Base-by-base conservation (phyloP, 2,797 vertebrate species). In the Diplodus sargus region DNA sequence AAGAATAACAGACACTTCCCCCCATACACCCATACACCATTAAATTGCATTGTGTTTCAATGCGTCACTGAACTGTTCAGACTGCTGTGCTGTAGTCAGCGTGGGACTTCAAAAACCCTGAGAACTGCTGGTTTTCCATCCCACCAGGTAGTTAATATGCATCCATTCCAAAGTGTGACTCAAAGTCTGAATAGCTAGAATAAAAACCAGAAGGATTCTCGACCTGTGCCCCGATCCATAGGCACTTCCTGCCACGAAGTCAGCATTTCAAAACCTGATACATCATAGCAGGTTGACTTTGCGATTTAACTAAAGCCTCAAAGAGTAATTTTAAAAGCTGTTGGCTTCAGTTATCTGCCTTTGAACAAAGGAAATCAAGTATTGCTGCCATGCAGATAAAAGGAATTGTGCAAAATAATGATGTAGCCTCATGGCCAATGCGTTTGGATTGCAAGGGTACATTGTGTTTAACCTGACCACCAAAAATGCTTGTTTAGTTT, bases 91-190 rank as follows among this genome's bases (percentile, higher is more conserved):
- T 63, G 71, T 34, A 34, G 34, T 62, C 52, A 48, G 13, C 23
- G 20, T 2, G 30, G 42, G 12, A 30, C 66, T 69, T 73, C 22
- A 61, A 14, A 70, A 47, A 28, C 22, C 18, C 15, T 28, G 7
- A 62, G 7, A 65, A 9, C 34, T 63, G 61, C 70, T 63, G 54
- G n/a, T 65, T 74, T 78, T 68, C 28, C 39, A 22, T 60, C 68
- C 14, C 61, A 51, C 64, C 69, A 63, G 60, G 47, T 59, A 62
- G 45, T 70, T 73, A 67, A 76, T 62, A 34, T 79, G 51, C 51
- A 79, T 69, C 51, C 7, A 47, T 63, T 74, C 60, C 45, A 16
- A 76, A 34, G n/a, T 51, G 34, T 52, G 14, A 57, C 7, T 53
- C 16, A 43, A 59, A 56, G 70, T 42, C 45, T 54, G 16, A 2